phyloP scores from a whole-genome alignment of 2,113 vertebrate species.

The Cynopterus brachyotis region DNA sequence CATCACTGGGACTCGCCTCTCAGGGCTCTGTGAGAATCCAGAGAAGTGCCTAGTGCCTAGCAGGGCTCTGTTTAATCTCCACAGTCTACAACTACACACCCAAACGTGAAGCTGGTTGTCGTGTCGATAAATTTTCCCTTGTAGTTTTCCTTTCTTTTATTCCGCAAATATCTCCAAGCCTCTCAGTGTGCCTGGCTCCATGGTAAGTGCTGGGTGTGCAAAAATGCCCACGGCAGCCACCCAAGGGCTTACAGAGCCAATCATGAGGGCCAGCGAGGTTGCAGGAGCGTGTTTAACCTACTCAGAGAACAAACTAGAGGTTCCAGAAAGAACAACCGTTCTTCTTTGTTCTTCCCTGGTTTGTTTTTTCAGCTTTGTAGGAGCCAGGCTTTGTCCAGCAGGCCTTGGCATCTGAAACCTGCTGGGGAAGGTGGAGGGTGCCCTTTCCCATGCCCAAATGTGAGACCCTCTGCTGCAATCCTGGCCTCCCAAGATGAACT shows the following conservation, averaged over 20 bases:
- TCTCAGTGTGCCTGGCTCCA: not conserved
- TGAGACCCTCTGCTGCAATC: too few relatives aligned
- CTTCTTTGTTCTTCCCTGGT: not conserved
- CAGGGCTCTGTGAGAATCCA: not conserved
- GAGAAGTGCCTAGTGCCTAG: not conserved
- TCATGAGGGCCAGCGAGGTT: not conserved
- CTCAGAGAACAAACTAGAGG: not conserved
- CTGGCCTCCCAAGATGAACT: not conserved
- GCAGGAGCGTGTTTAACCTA: not conserved
- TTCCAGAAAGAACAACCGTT: not conserved
- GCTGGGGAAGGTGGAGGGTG: not conserved
- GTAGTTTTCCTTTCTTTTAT: not conserved
- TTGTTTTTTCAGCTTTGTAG: not conserved
- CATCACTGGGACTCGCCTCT: not conserved
- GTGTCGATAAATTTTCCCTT: not conserved
- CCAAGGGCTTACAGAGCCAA: not conserved
- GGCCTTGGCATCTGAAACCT: not conserved
- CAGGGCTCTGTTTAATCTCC: not conserved
- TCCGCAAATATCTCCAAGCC: not conserved
- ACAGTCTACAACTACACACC: not conserved
- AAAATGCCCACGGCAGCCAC: not conserved
- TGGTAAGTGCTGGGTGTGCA: not conserved
- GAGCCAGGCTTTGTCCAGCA: too few relatives aligned
- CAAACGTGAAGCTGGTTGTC: rapidly evolving
- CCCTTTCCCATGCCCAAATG: too few relatives aligned